Evolutionary conservation across 2,797 vertebrate species (phyloP).

Genomic region (Microctenopoma lineatum): DNA sequence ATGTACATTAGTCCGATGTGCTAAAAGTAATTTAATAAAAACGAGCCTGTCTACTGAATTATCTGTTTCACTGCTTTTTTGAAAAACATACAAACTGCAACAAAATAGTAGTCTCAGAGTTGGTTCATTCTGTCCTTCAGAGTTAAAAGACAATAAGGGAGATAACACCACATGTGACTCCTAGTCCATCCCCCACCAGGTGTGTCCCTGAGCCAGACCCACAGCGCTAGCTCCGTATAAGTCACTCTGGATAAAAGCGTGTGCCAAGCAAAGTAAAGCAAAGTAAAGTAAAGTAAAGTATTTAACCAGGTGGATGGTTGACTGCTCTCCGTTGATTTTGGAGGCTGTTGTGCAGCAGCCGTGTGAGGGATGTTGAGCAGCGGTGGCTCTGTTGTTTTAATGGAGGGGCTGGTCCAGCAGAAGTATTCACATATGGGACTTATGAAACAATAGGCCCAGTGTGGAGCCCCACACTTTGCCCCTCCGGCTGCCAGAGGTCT

Average conservation of each 20-base stretch:
- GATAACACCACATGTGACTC: too few species aligned
- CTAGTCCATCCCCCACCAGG: too few species aligned
- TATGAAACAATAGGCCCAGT: slow-evolving; percentile 83
- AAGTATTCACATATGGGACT: slow-evolving; percentile 83
- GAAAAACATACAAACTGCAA: neutral
- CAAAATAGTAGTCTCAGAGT: neutral
- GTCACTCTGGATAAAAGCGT: too few species aligned
- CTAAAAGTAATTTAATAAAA: slow-evolving; percentile 59
- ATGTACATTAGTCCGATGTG: slow-evolving; percentile 29
- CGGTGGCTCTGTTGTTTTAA: slow-evolving; percentile 76
- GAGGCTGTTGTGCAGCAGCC: slow-evolving; percentile 53
- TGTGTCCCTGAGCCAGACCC: too few species aligned
- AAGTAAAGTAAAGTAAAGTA: too few species aligned
- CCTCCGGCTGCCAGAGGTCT: slow-evolving; percentile 75
- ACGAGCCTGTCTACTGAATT: slow-evolving; percentile 29
- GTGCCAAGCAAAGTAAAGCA: too few species aligned
- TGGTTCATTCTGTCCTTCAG: too few species aligned
- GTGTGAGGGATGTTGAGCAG: slow-evolving; percentile 67
- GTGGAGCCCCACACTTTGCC: slow-evolving; percentile 78
- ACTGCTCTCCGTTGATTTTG: slow-evolving; percentile 49
- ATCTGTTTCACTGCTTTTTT: slow-evolving; percentile 25
- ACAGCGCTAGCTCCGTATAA: too few species aligned
- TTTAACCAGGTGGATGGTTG: slow-evolving; percentile 34
- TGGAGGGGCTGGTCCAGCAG: slow-evolving; percentile 67
- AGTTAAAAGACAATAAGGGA: too few species aligned